Evolutionary conservation across 2,797 vertebrate genomes (phyloP), one percentile per base, ranked within the genome.

Genomic region (Malurus splendens): DNA sequence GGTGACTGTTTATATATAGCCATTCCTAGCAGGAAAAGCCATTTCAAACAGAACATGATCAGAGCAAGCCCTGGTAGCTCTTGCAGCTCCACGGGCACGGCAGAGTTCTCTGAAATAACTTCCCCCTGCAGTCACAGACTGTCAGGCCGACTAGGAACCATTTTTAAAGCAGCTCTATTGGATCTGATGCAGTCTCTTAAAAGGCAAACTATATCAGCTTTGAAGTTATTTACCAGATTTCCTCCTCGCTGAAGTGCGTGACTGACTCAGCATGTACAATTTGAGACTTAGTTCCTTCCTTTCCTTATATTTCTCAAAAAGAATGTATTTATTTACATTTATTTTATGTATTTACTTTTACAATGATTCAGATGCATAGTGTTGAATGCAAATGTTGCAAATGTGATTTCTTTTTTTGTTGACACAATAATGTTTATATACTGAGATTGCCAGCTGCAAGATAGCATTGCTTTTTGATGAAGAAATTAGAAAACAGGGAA

Each of bases 11-110:
- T 89, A 42, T 86, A 60, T 65, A 76, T 91, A 93, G 79, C 86
- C 52, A 89, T 94, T 86, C 93, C 80, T 89, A 83, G 91, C 86
- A 93, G 79, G 66, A 67, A 95, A 95, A 90, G 55, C 77, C 52
- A 54, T 89, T 87, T 78, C 27, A 82, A 84, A 64, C 23, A 56
- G 55, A 88, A 42, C 42, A 33, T 27, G n/a, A 68, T 32, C 60
- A 45, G 48, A 80, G 55, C 10, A 30, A 90, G 47, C 51, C 39
- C 2, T 22, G 13, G 33, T 64, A 62, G 61, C 47, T 82, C 19
- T 33, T 77, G 82, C 73, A 83, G 65, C 41, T 64, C 54, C 45
- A 64, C 19, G 79, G 61, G 39, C 57, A 41, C 41, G 68, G 66
- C 39, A 80, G 4, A 59, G 27, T 73, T 82, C 65, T 82, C 72